Evolutionary conservation across 1,140 invertebrate genomes (phyloP).

Genomic region (Hydropsyche tenuis): DNA sequence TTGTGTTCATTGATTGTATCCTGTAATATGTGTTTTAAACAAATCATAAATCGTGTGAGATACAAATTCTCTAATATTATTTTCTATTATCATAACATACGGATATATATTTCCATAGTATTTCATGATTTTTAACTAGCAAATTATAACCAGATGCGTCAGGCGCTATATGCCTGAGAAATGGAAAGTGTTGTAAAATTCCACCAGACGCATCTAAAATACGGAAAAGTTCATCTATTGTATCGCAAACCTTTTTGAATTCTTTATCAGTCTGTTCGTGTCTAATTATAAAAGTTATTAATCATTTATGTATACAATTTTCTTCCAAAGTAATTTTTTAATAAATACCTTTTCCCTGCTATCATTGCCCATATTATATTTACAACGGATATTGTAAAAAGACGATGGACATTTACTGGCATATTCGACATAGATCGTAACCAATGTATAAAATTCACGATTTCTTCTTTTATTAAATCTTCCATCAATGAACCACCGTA

Average conservation of each 20-base stretch:
- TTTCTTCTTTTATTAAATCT: constrained; percentile 62
- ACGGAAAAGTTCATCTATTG: constrained; percentile 67
- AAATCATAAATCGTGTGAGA: too few relatives aligned
- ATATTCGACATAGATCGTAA: constrained; percentile 44
- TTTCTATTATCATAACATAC: constrained; percentile 1
- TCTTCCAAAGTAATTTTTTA: too few relatives aligned
- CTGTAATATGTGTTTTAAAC: too few relatives aligned
- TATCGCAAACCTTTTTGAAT: constrained; percentile 60
- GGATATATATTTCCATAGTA: neutral
- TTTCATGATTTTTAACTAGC: constrained; percentile 53
- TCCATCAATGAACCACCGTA: constrained; percentile 64
- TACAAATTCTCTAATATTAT: too few relatives aligned
- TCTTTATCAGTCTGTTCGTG: constrained; percentile 66
- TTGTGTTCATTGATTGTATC: constrained; percentile 47
- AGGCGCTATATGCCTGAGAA: constrained; percentile 68
- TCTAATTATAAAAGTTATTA: constrained; percentile 51
- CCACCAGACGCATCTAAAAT: constrained; percentile 71
- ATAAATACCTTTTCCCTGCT: constrained; percentile 45
- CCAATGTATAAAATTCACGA: constrained; percentile 56
- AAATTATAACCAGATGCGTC: constrained; percentile 64
- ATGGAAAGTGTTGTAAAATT: constrained; percentile 70
- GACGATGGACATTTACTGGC: constrained; percentile 38
- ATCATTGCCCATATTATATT: constrained; percentile 45
- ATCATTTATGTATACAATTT: neutral
- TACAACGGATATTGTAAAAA: constrained; percentile 40